Conservation (phyloP, 2,113 vertebrate genomes). For the Pantherophis guttatus region DNA sequence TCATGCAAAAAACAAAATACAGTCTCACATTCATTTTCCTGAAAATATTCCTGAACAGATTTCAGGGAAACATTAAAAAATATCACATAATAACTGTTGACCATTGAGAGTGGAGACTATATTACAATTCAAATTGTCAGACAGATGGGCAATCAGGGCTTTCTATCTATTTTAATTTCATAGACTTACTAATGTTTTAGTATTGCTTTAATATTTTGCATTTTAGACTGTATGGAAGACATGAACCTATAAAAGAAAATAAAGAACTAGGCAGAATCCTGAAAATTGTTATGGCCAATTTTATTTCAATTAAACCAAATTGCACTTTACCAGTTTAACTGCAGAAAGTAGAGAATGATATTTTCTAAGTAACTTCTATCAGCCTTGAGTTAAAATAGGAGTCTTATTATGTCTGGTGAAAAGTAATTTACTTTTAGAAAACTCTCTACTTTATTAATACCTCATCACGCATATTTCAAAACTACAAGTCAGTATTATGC, state of each 20-base stretch:
- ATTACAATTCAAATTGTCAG: neutral
- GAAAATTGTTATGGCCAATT: slow-evolving; percentile 57
- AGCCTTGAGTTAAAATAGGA: slow-evolving; percentile 49
- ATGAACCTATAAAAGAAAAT: slow-evolving; percentile 42
- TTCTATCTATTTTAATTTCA: slow-evolving; percentile 60
- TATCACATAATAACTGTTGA: neutral
- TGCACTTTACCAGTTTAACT: slow-evolving; percentile 4
- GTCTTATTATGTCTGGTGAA: slow-evolving; percentile 24
- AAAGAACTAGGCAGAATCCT: slow-evolving; percentile 44
- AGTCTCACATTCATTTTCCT: neutral
- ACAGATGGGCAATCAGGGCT: neutral
- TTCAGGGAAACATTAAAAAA: neutral
- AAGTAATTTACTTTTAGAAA: slow-evolving; percentile 67
- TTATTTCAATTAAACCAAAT: slow-evolving; percentile 60
- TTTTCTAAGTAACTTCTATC: slow-evolving; percentile 65
- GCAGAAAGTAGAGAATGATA: slow-evolving; percentile 34
- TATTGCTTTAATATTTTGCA: slow-evolving; percentile 52
- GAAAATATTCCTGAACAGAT: neutral
- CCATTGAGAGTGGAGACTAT: neutral
- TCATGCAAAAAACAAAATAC: neutral
- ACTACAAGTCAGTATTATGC: slow-evolving; percentile 62
- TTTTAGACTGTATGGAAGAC: slow-evolving; percentile 56
- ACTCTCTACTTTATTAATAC: slow-evolving; percentile 68
- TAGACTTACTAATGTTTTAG: slow-evolving; percentile 40
- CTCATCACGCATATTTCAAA: slow-evolving; percentile 68